phyloP scores from a whole-genome alignment of 2,888 invertebrate species.

The Amphiduros pacificus region DNA sequence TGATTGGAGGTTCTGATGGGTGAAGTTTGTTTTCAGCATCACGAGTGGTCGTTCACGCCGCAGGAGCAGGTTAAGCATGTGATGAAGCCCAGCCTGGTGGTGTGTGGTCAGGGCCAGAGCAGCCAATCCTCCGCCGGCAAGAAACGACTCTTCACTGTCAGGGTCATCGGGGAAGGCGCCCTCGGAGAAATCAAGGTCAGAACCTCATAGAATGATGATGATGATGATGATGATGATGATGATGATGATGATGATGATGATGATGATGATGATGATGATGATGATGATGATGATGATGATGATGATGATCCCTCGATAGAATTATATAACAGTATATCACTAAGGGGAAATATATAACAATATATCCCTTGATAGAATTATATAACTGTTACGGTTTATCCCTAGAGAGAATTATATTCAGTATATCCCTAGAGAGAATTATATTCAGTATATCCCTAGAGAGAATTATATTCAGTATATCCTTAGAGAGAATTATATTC shows the following conservation, averaged over 20 bases:
- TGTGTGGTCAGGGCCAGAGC: conserved; percentile 54
- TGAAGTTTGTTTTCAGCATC: conserved; percentile 9
- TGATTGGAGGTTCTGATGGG: no score
- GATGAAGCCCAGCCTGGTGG: conserved; percentile 52
- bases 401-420: no score
- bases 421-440: no score
- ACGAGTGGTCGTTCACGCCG: conserved; percentile 20
- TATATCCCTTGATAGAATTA: no score
- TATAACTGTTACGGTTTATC: no score
- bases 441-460: no score
- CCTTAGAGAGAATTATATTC: no score
- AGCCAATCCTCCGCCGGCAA: conserved; percentile 48
- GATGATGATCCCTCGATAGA: no score
- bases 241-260: neutral
- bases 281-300: conserved; percentile 1
- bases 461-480: no score
- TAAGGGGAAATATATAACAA: no score
- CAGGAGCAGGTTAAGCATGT: conserved; percentile 43
- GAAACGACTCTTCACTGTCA: conserved; percentile 44
- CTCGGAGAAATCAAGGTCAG: conserved; percentile 50
- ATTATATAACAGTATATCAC: no score
- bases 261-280: no score
- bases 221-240: neutral
- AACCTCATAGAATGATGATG: neutral
- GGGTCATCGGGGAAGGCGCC: conserved; percentile 54